Percentiles rank a stretch among this genome's conserved stretches.
Conservation (phyloP, 2,797 vertebrate species). For the Sebastes diploproa region DNA sequence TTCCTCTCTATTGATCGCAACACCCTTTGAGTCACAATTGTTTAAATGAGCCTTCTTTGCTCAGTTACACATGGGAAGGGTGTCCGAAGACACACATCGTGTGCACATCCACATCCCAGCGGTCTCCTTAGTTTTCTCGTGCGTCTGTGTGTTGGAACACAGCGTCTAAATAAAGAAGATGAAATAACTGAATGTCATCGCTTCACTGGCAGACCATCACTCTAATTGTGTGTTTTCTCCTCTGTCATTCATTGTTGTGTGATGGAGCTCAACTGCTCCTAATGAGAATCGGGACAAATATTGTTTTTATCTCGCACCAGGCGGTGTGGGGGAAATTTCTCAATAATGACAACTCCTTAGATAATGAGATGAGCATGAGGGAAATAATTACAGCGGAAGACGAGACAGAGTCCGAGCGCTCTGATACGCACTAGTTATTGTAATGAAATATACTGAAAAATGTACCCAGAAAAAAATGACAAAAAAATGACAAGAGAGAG, state of each 20-base stretch:
- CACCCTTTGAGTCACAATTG: constrained; percentile 63
- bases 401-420: background rate
- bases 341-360: constrained; percentile 55
- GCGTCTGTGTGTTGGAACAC: constrained; percentile 6
- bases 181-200: constrained; percentile 40
- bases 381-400: constrained; percentile 43
- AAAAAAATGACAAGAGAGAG: background rate
- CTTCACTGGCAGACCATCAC: constrained; percentile 26
- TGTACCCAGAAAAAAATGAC: background rate
- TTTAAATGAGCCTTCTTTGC: constrained; percentile 52
- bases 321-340: constrained; percentile 24
- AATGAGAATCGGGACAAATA: constrained; percentile 61
- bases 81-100: background rate
- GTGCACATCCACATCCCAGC: constrained; percentile 19
- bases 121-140: constrained; percentile 49
- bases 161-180: constrained; percentile 46
- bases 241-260: constrained; percentile 49
- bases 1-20: constrained; percentile 63
- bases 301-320: constrained; percentile 62
- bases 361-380: constrained; percentile 49
- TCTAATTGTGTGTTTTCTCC: constrained; percentile 61
- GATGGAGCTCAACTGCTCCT: constrained; percentile 33
- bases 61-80: constrained; percentile 1
- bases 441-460: constrained; percentile 6
- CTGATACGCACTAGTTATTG: constrained; percentile 5